These are phyloP conservation scores for Sthenelais limicola DNA, from an alignment of 2,888 invertebrate genomes.

Conservation along the genomic window DNA sequence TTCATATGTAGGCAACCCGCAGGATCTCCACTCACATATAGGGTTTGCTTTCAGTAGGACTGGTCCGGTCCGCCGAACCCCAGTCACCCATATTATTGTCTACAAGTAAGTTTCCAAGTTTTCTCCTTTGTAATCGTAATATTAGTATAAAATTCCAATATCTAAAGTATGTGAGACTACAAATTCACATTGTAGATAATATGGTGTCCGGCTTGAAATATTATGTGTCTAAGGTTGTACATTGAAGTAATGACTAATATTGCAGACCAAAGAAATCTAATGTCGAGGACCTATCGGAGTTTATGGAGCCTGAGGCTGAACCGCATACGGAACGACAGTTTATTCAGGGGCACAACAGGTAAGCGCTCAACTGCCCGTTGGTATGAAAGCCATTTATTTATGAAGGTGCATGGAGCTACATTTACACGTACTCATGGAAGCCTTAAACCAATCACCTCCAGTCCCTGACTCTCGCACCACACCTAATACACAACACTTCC, in stretches of 20 bases:
- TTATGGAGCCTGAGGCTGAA: conserved; percentile 86
- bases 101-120: conserved; percentile 75
- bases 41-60: conserved; percentile 80
- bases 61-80: conserved; percentile 82
- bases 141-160: neutral
- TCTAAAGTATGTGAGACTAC: too few relatives aligned
- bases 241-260: neutral
- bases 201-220: neutral
- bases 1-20: conserved; percentile 92
- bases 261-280: conserved; percentile 77
- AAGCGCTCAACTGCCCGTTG: conserved; percentile 44
- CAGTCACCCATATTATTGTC: conserved; percentile 84
- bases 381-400: too few relatives aligned
- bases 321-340: conserved; percentile 89
- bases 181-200: neutral
- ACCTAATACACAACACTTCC: too few relatives aligned
- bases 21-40: conserved; percentile 69
- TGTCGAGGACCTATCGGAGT: conserved; percentile 84
- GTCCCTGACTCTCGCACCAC: too few relatives aligned
- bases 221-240: neutral
- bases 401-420: too few relatives aligned
- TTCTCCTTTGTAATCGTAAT: neutral
- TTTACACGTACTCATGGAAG: too few relatives aligned
- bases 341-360: conserved; percentile 91
- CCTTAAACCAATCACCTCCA: too few relatives aligned